Evolutionary conservation across 2,888 invertebrate species (phyloP).

Genomic region (Heteropelma amictum): DNA sequence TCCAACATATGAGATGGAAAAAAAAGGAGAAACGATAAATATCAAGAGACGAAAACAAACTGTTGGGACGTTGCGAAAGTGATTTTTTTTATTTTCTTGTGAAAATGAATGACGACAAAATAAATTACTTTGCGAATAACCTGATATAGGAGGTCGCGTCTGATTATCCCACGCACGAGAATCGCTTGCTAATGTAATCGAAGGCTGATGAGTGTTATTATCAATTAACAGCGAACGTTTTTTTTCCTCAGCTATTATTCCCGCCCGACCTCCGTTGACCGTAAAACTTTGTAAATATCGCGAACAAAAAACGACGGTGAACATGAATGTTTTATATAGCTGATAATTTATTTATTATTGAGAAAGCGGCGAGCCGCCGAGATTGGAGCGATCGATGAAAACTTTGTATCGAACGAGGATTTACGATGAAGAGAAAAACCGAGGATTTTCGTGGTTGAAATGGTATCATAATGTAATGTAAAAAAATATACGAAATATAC

Average conservation of each 20-base stretch:
- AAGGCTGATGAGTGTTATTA: conserved; percentile 61
- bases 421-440: conserved; percentile 59
- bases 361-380: conserved; percentile 44
- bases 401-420: conserved; percentile 53
- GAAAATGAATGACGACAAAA: too few relatives aligned
- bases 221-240: conserved; percentile 62
- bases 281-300: conserved; percentile 72
- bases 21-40: conserved; percentile 10
- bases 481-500: conserved; percentile 28
- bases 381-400: conserved; percentile 53
- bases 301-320: conserved; percentile 62
- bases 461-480: background rate
- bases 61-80: too few relatives aligned
- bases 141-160: too few relatives aligned
- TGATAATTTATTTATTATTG: conserved; percentile 75
- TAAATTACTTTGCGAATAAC: too few relatives aligned
- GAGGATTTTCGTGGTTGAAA: conserved; percentile 28
- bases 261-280: conserved; percentile 17
- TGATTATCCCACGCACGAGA: conserved; percentile 48
- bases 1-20: conserved; percentile 5
- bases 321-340: conserved; percentile 73
- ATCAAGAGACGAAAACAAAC: conserved; percentile 12
- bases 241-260: conserved; percentile 57
- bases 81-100: too few relatives aligned
- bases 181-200: conserved; percentile 58